These are phyloP conservation scores for Phataginus tricuspis DNA, from an alignment of 2,797 vertebrate species.

Conservation along the genomic window DNA sequence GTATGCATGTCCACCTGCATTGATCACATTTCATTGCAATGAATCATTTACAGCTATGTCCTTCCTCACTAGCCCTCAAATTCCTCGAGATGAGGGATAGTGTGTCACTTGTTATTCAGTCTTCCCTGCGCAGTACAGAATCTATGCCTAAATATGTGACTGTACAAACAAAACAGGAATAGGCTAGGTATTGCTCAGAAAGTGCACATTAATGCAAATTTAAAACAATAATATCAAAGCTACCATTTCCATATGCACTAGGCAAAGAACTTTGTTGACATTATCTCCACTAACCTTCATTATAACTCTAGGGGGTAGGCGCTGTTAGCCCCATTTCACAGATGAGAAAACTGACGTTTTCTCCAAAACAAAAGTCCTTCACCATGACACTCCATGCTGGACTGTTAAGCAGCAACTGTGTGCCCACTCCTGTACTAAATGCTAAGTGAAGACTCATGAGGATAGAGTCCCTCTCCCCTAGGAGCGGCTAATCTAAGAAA, in stretches of 20 bases:
- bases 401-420: not conserved
- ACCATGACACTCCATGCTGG: rapidly evolving
- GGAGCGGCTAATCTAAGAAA: not conserved
- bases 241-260: not conserved
- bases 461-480: not conserved
- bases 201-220: not conserved
- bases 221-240: not conserved
- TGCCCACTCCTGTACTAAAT: no score
- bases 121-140: rapidly evolving
- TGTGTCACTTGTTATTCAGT: not conserved
- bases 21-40: rapidly evolving
- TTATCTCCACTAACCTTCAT: not conserved
- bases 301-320: not conserved
- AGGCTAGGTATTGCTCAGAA: not conserved
- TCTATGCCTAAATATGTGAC: not conserved
- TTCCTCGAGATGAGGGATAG: not conserved
- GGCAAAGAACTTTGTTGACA: not conserved
- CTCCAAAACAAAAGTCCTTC: not conserved
- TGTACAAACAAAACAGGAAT: not conserved
- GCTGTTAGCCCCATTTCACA: not conserved
- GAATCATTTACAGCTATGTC: no score
- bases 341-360: not conserved
- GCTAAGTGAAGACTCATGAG: not conserved
- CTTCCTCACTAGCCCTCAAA: not conserved
- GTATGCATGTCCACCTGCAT: no score